Evolutionary conservation across 2,797 vertebrate species (phyloP).

Genomic region (Carcharodon carcharias): DNA sequence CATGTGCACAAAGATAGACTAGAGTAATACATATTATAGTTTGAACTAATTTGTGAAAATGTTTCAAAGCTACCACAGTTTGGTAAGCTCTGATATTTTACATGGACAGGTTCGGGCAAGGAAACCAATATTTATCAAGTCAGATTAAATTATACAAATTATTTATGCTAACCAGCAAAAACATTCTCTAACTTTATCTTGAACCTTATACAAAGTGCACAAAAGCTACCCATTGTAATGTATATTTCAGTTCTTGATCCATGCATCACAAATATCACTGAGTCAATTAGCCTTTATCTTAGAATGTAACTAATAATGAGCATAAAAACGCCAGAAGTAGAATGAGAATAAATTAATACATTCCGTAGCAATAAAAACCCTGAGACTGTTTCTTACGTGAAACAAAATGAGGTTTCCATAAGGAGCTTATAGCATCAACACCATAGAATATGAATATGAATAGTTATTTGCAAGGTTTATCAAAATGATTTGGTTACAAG

Average conservation of each 20-base stretch:
- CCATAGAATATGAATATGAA: not conserved
- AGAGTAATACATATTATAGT: not conserved
- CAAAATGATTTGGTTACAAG: conserved; percentile 65
- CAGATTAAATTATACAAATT: not conserved
- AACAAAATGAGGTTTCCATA: not conserved
- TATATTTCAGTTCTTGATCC: not conserved
- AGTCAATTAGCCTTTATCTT: not conserved
- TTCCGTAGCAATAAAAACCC: not conserved
- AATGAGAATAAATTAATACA: not conserved
- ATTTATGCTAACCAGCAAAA: not conserved
- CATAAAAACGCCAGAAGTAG: not conserved
- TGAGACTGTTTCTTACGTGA: not conserved
- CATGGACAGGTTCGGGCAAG: not conserved
- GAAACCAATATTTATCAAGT: not conserved
- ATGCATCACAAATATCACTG: not conserved
- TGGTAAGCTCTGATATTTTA: not conserved
- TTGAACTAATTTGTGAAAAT: not conserved
- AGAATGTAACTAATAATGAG: not conserved
- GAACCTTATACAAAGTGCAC: not conserved
- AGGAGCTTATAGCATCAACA: not conserved
- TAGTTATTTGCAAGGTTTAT: conserved; percentile 52
- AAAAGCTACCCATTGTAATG: not conserved
- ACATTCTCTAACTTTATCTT: not conserved
- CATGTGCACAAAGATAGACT: not conserved
- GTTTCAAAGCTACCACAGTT: not conserved